Base-by-base conservation (phyloP, 2,797 vertebrate species). In the Chaetophractus vellerosus region DNA sequence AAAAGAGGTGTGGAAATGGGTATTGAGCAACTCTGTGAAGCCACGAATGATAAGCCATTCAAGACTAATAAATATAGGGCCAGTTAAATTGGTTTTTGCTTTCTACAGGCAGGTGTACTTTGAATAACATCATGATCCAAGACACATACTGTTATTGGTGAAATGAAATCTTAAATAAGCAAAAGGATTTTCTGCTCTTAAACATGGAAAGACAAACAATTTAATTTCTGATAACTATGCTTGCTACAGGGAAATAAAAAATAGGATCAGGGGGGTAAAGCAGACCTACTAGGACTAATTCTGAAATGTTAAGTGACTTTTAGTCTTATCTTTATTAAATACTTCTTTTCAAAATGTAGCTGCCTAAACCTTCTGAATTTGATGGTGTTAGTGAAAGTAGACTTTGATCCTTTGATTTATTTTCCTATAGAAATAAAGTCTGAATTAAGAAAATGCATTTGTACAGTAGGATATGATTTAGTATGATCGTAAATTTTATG, bases 271-370 rank as follows among this genome's bases (percentile, higher is more conserved):
- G 61, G 48, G 71, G 61, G 33, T 31, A 88, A 79, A 94, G 71
- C 18, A 81, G 18, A 76, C 26, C 71, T 31, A 64, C 12, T 71
- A n/a, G 50, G 23, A 88, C 48, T 19, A 78, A 59, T 15, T 72
- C 31, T 52, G 66, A 88, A 95, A 88, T 80, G 21, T 88, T 95
- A 74, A 84, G 10, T 74, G 41, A 84, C 66, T 28, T 28, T 63
- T 86, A 84, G 31, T 52, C 33, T 90, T 90, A 64, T 87, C 45
- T 88, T 80, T 69, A 91, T 91, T 88, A 64, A 80, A 63, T 71
- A 10, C 86, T 93, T 81, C 45, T 14, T 91, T 89, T 93, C 36
- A 82, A 82, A 90, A 28, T 45, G 55, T 38, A 76, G 61, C 6
- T 31, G n/a, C 81, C n/a, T 48, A 38, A n/a, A 55, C 76, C 24